Evolutionary conservation across 2,888 invertebrate species (phyloP), one percentile per base, ranked within the genome.

Genomic region (Synergus japonicus): DNA sequence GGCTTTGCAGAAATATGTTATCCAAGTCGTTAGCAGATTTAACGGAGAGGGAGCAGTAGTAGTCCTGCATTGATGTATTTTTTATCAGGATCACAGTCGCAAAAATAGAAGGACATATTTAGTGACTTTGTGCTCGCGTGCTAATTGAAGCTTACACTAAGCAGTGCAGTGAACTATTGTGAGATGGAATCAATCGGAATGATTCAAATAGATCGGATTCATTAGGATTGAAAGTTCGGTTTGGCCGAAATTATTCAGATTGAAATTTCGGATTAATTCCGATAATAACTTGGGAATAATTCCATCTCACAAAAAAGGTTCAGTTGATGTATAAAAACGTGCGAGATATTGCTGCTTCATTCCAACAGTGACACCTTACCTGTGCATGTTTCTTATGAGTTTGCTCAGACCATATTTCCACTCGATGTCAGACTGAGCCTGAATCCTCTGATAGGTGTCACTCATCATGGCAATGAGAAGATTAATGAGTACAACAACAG

Each of bases 381-480:
- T 94, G 91, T 96, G 96, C 96, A 96, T 96, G 89, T 95, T 95
- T 79, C 96, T 92, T 86, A 96, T 96, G 81, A 96, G 92, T 91
- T 96, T 96, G 69, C 96, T 96, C 82, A 96, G 92, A 66, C 96
- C 96, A 90, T 95, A 96, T 92, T 96, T 96, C 96, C 96, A 96
- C 91, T 96, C 96, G 79, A 95, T 95, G 91, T 96, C 96, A 5
- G 96, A 96, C 90, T 96, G 95, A 43, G 99, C 99, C 96, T 99
- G 97, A 91, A 99, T 99, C 92, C 98, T 96, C 93, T 99, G 99
- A 93, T 99, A 99, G 90, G 99, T 99, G 95, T 99, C 99, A 93
- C 98, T 98, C 98, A 99, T 99, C 99, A 99, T 99, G 94, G 99
- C 99, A 95, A 99, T 99, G 93, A 99, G 96, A 92, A 99, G 96